Conservation (phyloP, 2,113 vertebrate genomes). For the Nibea coibor region DNA sequence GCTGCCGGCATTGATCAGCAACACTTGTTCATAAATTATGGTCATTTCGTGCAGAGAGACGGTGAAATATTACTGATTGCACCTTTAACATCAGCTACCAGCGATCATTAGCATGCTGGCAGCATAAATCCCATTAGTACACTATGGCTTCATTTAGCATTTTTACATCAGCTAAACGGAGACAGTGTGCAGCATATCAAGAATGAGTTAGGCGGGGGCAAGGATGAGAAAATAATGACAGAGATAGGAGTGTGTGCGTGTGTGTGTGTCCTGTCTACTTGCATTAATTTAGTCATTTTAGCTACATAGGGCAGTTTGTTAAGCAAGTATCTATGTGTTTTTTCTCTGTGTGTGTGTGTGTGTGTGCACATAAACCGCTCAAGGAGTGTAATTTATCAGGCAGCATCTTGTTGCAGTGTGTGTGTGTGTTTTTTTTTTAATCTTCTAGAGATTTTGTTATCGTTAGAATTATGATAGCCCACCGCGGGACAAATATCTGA, state of each 20-base stretch:
- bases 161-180: constrained; percentile 52
- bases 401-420: constrained; percentile 49
- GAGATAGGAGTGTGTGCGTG: constrained; percentile 17
- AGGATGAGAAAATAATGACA: constrained; percentile 47
- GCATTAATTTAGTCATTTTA: constrained; percentile 32
- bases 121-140: constrained; percentile 65
- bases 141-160: constrained; percentile 64
- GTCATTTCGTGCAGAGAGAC: constrained; percentile 38
- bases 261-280: constrained; percentile 32
- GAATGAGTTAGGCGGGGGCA: constrained; percentile 37
- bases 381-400: constrained; percentile 53
- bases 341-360: background rate
- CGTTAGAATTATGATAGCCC: constrained; percentile 60
- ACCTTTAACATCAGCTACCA: constrained; percentile 60
- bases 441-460: constrained; percentile 57
- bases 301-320: constrained; percentile 25
- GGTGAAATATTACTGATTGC: constrained; percentile 62
- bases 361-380: constrained; percentile 13
- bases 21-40: constrained; percentile 53
- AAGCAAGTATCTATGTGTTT: constrained; percentile 3
- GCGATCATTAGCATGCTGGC: constrained; percentile 59
- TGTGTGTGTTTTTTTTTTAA: constrained; percentile 39
- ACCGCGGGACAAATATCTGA: constrained; percentile 67
- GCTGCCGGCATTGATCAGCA: constrained; percentile 57
- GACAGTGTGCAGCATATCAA: constrained; percentile 47